Evolutionary conservation across 1,140 invertebrate genomes (phyloP), one percentile per base, ranked within the genome.

Genomic region (Meloidogyne hapla): DNA sequence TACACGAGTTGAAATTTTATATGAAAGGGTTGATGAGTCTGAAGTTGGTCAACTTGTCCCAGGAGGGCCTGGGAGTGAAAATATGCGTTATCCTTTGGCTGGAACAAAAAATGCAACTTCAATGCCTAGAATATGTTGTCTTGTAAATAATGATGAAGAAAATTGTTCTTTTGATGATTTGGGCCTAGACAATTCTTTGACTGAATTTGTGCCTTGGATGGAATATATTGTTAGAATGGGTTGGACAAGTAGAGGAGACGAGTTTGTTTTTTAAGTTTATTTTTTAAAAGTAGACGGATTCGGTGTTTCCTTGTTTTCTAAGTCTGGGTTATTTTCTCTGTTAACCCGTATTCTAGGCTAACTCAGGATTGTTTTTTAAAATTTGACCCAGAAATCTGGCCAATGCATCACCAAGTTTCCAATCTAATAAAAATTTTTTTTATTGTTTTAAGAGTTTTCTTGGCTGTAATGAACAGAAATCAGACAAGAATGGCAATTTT

Each of bases 1-100:
- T 9, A 74, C 45, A n/a, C 28, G 62, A 1, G 9, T 72, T 0
- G 83, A 82, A 56, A 33, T 82, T 13, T 21, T 82, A 5, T 82
- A 82, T 62, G 81, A 82, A 76, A 33, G 74, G 33, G 81, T 82
- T 21, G 81, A 82, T 71, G 82, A 84, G 64, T 64, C 65, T 25
- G 28, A 21, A 74, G 61, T 74, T 77, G 48, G 25, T 13, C 23
- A 33, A 81, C 66, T 62, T 79, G 23, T 23, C 45, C 81, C 80
- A 13, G 77, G 80, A 5, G 13, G 21, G 1, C 18, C 56, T 8
- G 61, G 48, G 23, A 48, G 12, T 5, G 67, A 81, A 18, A 25
- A 68, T 10, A 82, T 82, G 64, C 61, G 71, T 28, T 82, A 83
- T 66, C 81, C 81, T 18, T 28, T 83, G 21, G 63, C 74, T 38